These are phyloP conservation scores for Lateolabrax maculatus DNA, from an alignment of 2,797 vertebrate species.

Conservation along the genomic window DNA sequence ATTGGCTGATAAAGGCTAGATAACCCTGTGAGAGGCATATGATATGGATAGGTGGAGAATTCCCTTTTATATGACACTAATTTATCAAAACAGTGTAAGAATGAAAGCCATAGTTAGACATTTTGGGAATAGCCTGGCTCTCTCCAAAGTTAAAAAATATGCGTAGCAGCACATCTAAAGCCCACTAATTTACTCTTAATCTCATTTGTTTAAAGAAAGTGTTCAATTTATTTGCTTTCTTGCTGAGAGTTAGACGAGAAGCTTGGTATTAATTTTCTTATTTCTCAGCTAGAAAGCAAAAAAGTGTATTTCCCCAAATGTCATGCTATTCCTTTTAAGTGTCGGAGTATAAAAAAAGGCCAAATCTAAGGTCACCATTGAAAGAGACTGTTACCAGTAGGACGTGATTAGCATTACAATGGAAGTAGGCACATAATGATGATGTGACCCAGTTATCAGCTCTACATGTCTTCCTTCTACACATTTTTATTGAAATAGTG, in stretches of 20 bases:
- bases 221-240: not conserved
- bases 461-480: constrained; percentile 33
- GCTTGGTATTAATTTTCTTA: not conserved
- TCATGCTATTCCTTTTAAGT: not conserved
- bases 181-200: too few relatives aligned
- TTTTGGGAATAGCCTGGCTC: too few relatives aligned
- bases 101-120: too few relatives aligned
- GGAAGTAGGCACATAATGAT: not conserved
- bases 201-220: too few relatives aligned
- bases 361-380: not conserved
- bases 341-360: not conserved
- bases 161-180: too few relatives aligned
- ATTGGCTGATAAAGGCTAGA: constrained; percentile 20
- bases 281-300: not conserved
- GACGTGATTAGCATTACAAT: not conserved
- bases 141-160: too few relatives aligned
- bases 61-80: not conserved
- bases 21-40: constrained; percentile 11
- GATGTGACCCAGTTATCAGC: constrained; percentile 48
- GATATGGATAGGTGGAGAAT: constrained; percentile 20
- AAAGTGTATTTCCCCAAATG: not conserved
- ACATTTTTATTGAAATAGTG: constrained; percentile 35
- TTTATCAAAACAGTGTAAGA: not conserved
- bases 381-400: not conserved
- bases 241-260: not conserved